Percentiles rank a stretch among this genome's conserved stretches.
These are phyloP conservation scores for Catonia carolina DNA, from an alignment of 2,888 invertebrate genomes.

Conservation along the genomic window DNA sequence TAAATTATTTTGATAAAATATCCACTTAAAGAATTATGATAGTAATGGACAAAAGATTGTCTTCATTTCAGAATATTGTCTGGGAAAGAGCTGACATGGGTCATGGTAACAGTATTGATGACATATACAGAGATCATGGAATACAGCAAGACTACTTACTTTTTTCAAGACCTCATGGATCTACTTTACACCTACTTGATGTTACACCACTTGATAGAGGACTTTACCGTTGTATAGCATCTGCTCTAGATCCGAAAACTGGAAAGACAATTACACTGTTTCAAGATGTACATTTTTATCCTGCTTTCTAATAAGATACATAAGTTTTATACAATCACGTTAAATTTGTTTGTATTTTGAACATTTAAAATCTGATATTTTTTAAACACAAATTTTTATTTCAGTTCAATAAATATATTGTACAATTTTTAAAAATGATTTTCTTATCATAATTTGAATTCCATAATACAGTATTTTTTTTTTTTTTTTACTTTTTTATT, in stretches of 20 bases:
- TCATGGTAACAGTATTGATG: constrained; percentile 32
- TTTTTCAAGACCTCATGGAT: constrained; percentile 31
- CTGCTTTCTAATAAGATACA: constrained; percentile 27
- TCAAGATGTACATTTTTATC: constrained; percentile 37
- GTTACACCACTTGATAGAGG: constrained; percentile 34
- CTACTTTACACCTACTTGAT: constrained; percentile 33
- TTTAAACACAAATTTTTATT: too few relatives aligned
- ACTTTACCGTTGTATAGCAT: constrained; percentile 36
- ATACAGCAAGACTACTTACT: constrained; percentile 34
- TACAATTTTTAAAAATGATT: too few relatives aligned
- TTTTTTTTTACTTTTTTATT: too few relatives aligned
- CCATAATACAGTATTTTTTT: too few relatives aligned
- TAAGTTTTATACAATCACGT: too few relatives aligned
- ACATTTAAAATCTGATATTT: too few relatives aligned
- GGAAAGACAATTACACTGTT: constrained; percentile 33
- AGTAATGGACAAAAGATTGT: too few relatives aligned
- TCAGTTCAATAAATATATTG: too few relatives aligned
- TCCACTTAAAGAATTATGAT: too few relatives aligned
- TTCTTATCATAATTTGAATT: too few relatives aligned
- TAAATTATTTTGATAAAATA: too few relatives aligned
- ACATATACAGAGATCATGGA: constrained; percentile 33
- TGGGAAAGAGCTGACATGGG: constrained; percentile 37
- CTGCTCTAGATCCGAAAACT: constrained; percentile 32
- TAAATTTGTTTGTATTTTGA: too few relatives aligned
- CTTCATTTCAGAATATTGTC: constrained; percentile 34